Evolutionary conservation across 1,140 invertebrate species (phyloP), one percentile per base, ranked within the genome.

Genomic region (Palaemon carinicauda): DNA sequence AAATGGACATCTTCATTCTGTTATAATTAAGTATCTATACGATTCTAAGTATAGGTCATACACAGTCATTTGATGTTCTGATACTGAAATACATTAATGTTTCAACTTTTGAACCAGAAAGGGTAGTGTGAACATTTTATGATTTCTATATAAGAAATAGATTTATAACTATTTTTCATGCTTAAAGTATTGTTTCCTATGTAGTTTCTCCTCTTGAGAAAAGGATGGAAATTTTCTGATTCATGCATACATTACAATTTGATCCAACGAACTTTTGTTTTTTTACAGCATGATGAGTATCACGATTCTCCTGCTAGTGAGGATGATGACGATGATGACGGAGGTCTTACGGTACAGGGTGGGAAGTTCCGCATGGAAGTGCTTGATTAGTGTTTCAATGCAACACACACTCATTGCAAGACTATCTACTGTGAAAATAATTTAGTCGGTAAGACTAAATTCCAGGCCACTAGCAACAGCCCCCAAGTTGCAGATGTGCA

Each of bases 311-410:
- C 84, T 31, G 84, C 56, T 19, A 77, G 84, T 27, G 84, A 86
- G 51, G 84, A 86, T 54, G 84, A 83, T 10, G 82, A 41, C 41
- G 41, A 86, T 17, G 84, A 86, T 4, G 84, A 86, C 19, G 78
- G 78, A 27, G 84, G 84, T 54, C 84, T 86, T 51, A 80, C 74
- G 19, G 83, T 86, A 14, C 84, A 69, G 52, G 84, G 75, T 51
- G 84, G 84, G 33, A 86, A 80, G 65, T 86, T 86, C 65, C 60
- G 84, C 19, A 86, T 86, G 84, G 84, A 86, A 41, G 84, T 86
- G 56, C 80, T 86, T 41, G 84, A 86, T 60, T 86, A 79, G 52
- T 27, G 71, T 15, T 75, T n/a, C 14, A 53, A 5, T 60, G 24
- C 27, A 29, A 71, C 75, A 74, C 69, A 51, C 21, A 29, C 33